Evolutionary conservation across 2,888 invertebrate species (phyloP), one percentile per base, ranked within the genome.

Genomic region (Ophion ellenae): DNA sequence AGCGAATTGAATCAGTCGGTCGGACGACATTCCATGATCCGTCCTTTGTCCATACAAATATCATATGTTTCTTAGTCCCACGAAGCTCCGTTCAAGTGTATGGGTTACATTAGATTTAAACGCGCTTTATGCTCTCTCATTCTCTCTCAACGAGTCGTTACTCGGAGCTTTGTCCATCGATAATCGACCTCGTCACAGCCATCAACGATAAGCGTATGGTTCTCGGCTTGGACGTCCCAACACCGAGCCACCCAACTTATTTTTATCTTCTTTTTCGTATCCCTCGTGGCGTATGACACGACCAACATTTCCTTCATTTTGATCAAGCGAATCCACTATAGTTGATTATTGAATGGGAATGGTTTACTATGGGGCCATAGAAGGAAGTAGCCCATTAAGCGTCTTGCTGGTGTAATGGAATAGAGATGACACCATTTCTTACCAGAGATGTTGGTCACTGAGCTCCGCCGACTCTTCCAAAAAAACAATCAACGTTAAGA

Each of bases 41-140:
- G 91, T 91, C 92, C 90, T 93, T 93, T 93, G 93, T 94, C 92
- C 91, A 91, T 93, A 90, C 92, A 92, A 93, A 93, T 93, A 93
- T 93, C 91, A 90, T 90, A 91, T 92, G 91, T 92, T 91, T 92
- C 92, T 92, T 78, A 66, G 66, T 53, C 81, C 81, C 77, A 81
- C 77, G 81, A 81, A 64, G 59, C 75, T 78, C 75, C 47, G 40
- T 63, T 36, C 70, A 47, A 69, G 63, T 69, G 67, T 47, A 74
- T 70, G 77, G 61, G 64, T 74, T 78, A 66, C 81, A 83, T 86
- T 83, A 75, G 75, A 84, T 70, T 86, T 78, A 84, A 84, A 81
- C 47, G 70, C 81, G 81, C 78, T 84, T 80, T 75, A 86, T 86
- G 66, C 66, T 84, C 83, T 78, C 89, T 70, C 59, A 69, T 59